Conservation (phyloP, 2,888 invertebrate species). For the Philereme vetulata region DNA sequence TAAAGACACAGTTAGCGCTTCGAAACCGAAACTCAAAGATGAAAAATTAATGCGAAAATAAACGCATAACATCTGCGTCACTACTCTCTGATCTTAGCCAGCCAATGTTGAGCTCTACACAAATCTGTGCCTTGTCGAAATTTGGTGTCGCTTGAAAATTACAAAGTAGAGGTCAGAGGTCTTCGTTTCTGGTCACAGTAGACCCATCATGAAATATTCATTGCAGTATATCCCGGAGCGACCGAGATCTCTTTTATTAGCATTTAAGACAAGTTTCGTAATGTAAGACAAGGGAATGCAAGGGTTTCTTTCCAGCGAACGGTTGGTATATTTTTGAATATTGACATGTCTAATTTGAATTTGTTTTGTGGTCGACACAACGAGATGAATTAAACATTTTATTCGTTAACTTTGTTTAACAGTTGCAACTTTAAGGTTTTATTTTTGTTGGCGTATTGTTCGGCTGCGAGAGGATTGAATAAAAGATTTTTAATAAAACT, state of each 20-base stretch:
- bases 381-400: conserved; percentile 39
- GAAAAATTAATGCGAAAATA: conserved; percentile 72
- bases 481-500: conserved; percentile 32
- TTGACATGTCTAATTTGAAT: conserved; percentile 53
- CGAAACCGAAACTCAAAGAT: conserved; percentile 56
- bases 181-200: conserved; percentile 52
- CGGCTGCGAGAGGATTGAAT: conserved; percentile 23
- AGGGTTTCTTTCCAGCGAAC: conserved; percentile 53
- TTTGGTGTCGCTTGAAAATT: conserved; percentile 31
- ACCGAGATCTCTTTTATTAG: conserved; percentile 69
- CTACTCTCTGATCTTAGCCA: conserved; percentile 51
- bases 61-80: conserved; percentile 68
- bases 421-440: conserved; percentile 22
- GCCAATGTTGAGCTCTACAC: conserved; percentile 44
- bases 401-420: conserved; percentile 29
- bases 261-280: conserved; percentile 73
- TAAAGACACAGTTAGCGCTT: conserved; percentile 51
- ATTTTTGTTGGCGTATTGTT: conserved; percentile 25
- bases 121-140: conserved; percentile 32
- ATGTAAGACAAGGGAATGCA: conserved; percentile 53
- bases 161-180: conserved; percentile 39
- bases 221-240: conserved; percentile 54
- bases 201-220: conserved; percentile 72
- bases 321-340: conserved; percentile 53
- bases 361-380: conserved; percentile 39